Base-by-base conservation (phyloP, 1,140 invertebrate genomes). In the Pomacea maculata region DNA sequence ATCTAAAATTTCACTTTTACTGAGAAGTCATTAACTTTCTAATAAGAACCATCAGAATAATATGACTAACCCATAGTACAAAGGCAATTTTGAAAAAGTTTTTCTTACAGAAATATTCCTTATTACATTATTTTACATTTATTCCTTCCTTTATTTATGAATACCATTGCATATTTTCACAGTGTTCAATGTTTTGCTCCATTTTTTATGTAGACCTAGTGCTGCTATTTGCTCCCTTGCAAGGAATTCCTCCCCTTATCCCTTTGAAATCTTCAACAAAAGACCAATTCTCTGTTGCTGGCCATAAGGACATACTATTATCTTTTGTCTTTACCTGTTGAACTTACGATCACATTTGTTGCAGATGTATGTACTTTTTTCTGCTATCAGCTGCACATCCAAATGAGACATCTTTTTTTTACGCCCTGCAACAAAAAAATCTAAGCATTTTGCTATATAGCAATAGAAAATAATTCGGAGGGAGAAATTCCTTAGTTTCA, bases 271-370 rank as follows among this genome's bases (percentile, higher is more conserved):
- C 34, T 45, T 45, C 1, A 4, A 45, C 34, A 45, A 45, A 45
- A 45, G 34, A 45, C 34, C 34, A 45, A 45, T 45, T 45, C 34
- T 45, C 34, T 45, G 3, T 45, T 45, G 34, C 6, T 45, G 34
- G 34, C 3, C 34, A 45, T 45, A 45, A 45, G 2, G 34, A 45
- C 6, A 45, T 45, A 45, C 11, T 61, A 17, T 8, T 61, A 61
- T 75, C 2, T 21, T 57, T 19, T 72, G 34, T 72, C 12, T 14
- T 45, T 81, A 88, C 88, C 88, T 88, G 83, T 86, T 87, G 78
- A 89, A 89, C 82, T 87, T 88, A 57, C 84, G 81, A 71, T 86
- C 79, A 85, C 88, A 89, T 77, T 86, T 86, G 14, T 78, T 75
- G 83, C 88, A 89, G 61, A 72, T 80, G 78, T 89, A 89, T 6